Evolutionary conservation across 2,113 vertebrate species (phyloP).

Genomic region (Empidonax alnorum): DNA sequence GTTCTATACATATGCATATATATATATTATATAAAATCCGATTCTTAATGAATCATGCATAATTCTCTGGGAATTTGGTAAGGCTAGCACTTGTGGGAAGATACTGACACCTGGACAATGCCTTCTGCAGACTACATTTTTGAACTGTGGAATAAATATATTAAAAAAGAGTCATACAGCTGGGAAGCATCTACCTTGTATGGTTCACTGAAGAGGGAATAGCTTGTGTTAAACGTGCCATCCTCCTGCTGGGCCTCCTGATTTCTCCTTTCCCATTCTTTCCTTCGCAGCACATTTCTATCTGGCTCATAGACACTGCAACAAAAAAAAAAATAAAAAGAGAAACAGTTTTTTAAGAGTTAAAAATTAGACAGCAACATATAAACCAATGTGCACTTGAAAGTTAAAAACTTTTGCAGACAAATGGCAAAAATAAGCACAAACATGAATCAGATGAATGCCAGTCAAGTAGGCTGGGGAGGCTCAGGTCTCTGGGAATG

Average conservation of each 20-base stretch:
- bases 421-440: constrained; percentile 59
- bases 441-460: constrained; percentile 45
- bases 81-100: background rate
- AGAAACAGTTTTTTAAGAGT: constrained; percentile 10
- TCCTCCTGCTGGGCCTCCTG: constrained; percentile 81
- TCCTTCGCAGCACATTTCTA: constrained; percentile 80
- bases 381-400: background rate
- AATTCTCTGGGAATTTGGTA: background rate
- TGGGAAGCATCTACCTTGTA: constrained; percentile 78
- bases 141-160: constrained; percentile 8
- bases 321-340: background rate
- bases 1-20: background rate
- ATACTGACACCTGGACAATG: background rate
- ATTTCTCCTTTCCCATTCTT: constrained; percentile 81
- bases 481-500: background rate
- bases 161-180: background rate
- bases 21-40: background rate
- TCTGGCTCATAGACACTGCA: constrained; percentile 81
- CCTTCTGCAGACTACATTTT: background rate
- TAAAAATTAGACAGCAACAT: constrained; percentile 34
- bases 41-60: background rate
- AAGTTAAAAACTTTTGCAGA: constrained; percentile 38
- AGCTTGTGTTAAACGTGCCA: constrained; percentile 70
- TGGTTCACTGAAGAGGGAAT: constrained; percentile 84
- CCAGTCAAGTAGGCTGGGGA: constrained; percentile 34